Percentiles rank a stretch among this genome's conserved stretches.
These are phyloP conservation scores for Notoglanidium macrostoma DNA, from an alignment of 2,797 vertebrate species.

Conservation along the genomic window DNA sequence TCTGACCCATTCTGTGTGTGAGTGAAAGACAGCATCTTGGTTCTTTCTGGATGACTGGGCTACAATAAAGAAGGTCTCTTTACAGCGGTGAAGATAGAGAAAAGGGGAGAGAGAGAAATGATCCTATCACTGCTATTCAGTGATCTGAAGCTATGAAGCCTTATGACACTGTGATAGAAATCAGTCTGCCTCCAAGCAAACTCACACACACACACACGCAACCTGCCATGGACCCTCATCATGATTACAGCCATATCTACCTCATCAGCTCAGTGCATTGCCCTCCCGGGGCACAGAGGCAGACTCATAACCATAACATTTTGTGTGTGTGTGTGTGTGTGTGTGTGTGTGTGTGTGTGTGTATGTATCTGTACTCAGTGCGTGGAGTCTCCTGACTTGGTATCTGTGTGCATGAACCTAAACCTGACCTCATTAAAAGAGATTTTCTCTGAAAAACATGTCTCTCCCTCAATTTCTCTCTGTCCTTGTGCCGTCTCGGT, in stretches of 20 bases:
- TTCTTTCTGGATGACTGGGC: slow-evolving; percentile 73
- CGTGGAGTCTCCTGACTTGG: slow-evolving; percentile 12
- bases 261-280: slow-evolving; percentile 38
- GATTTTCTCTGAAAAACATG: not conserved
- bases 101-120: slow-evolving; percentile 32
- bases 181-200: slow-evolving; percentile 65
- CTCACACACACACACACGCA: slow-evolving; percentile 16
- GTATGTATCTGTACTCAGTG: not conserved
- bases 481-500: not conserved
- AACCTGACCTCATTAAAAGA: slow-evolving; percentile 10
- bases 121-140: slow-evolving; percentile 68
- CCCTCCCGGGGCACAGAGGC: slow-evolving; percentile 29
- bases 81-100: slow-evolving; percentile 46
- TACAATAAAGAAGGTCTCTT: slow-evolving; percentile 47
- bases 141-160: slow-evolving; percentile 70
- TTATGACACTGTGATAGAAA: slow-evolving; percentile 65
- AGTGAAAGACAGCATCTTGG: slow-evolving; percentile 71
- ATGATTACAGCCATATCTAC: slow-evolving; percentile 32
- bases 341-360: slow-evolving; percentile 34
- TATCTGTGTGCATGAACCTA: slow-evolving; percentile 9
- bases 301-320: slow-evolving; percentile 36
- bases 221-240: slow-evolving; percentile 27
- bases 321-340: slow-evolving; percentile 33
- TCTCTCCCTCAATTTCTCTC: not conserved
- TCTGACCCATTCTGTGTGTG: slow-evolving; percentile 20